Conservation (phyloP, 2,113 vertebrate species). For the Pseudopipra pipra region DNA sequence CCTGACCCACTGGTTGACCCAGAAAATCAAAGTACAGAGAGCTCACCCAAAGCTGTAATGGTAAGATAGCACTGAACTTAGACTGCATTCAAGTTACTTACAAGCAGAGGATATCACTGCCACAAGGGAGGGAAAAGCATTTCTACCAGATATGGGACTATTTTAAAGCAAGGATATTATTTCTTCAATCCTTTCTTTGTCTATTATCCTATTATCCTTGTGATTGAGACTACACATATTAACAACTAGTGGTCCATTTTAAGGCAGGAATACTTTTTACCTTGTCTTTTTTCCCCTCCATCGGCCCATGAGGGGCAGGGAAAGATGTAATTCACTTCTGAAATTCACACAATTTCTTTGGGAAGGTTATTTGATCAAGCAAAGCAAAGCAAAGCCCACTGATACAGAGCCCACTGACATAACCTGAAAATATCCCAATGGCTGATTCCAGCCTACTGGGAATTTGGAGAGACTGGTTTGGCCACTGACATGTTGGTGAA, state of each 20-base stretch:
- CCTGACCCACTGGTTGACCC: neutral
- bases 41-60: neutral
- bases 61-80: neutral
- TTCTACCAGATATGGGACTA: neutral
- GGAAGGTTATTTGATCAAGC: neutral
- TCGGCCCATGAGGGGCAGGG: neutral
- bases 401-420: neutral
- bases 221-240: neutral
- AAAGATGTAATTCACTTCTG: neutral
- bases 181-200: conserved; percentile 42
- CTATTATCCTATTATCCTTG: neutral
- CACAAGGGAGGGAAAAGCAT: neutral
- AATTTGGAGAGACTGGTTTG: neutral
- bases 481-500: neutral
- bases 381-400: neutral
- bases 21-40: neutral
- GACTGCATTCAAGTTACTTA: conserved; percentile 34
- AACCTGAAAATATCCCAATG: neutral
- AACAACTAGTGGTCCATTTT: neutral
- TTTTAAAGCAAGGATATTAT: conserved; percentile 16
- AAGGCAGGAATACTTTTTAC: neutral
- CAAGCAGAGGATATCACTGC: conserved; percentile 4
- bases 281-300: neutral
- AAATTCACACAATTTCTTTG: neutral
- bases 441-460: neutral